Conservation (phyloP, 2,797 vertebrate genomes). For the Pogonophryne albipinna region DNA sequence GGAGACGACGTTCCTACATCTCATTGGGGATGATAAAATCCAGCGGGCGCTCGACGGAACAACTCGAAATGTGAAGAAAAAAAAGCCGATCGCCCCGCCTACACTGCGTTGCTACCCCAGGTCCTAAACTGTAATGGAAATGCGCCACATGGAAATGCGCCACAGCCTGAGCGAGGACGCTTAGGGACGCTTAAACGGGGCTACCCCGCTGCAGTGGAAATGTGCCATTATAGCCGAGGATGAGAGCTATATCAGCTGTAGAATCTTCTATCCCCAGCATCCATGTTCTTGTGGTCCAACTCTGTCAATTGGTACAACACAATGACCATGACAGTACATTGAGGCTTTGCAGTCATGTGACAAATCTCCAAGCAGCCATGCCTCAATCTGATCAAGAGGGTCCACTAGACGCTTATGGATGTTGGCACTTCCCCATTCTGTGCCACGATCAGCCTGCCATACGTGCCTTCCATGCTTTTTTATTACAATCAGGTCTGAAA, state of each 20-base stretch:
- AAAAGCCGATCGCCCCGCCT: too few species aligned
- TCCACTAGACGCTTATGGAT: neutral
- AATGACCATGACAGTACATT: conserved; percentile 1
- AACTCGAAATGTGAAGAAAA: too few species aligned
- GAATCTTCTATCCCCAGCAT: conserved; percentile 18
- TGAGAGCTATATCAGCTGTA: conserved; percentile 25
- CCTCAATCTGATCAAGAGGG: neutral
- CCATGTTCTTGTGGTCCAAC: conserved; percentile 16
- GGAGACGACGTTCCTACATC: too few species aligned
- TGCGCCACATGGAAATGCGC: too few species aligned
- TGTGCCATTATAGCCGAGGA: neutral
- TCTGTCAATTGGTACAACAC: conserved; percentile 15
- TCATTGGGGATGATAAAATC: too few species aligned
- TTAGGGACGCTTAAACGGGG: too few species aligned
- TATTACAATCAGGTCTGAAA: neutral
- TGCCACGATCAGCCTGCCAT: neutral
- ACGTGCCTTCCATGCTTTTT: too few species aligned
- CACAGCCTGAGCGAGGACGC: too few species aligned
- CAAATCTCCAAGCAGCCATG: conserved; percentile 16
- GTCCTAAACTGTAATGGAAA: too few species aligned
- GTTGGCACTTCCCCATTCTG: neutral
- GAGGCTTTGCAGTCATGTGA: conserved; percentile 24
- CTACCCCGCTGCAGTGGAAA: too few species aligned
- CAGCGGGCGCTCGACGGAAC: too few species aligned
- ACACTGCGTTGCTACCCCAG: too few species aligned